Evolutionary conservation across 2,113 vertebrate species (phyloP), one percentile per base, ranked within the genome.

Genomic region (Mystacornis crossleyi): DNA sequence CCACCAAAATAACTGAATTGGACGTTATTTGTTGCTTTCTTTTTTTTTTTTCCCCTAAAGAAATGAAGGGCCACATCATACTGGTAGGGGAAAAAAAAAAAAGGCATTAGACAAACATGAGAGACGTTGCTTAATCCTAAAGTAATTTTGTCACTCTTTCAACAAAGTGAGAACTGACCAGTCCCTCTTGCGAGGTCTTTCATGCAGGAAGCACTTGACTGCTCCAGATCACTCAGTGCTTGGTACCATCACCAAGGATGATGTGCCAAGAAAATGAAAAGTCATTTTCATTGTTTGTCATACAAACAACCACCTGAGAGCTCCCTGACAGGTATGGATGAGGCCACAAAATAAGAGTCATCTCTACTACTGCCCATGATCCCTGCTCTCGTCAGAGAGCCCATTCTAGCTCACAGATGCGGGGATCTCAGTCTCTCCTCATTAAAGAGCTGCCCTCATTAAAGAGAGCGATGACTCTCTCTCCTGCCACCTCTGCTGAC

Each of bases 61-160:
- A 80, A 83, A 70, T 20, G 8, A 48, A 78, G 15, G 10, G 12
- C 4, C 51, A 34, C 18, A 55, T 28, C 18, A 24, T 6, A 58
- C 2, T 23, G 20, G 12, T 2, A 2, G 0, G 6, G n/a, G 16
- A 42, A n/a, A n/a, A 51, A 33, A 14, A 18, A 18, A 13, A 31
- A 11, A 6, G 4, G 18, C n/a, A 55, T 16, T 36, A 9, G 12
- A 42, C 7, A 60, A 60, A 34, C 2, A 53, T 6, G 2, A 70
- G 42, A 79, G 38, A 42, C 14, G 4, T n/a, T 45, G 26, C 7
- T 71, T 62, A 65, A 72, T 70, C 43, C 17, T 42, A 2, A 85
- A 50, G 9, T 25, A 0, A 36, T 38, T 61, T 48, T 48, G 43
- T 29, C 8, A 8, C 4, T 29, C 5, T 3, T 5, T 3, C 15